Evolutionary conservation across 2,113 vertebrate genomes (phyloP), one percentile per base, ranked within the genome.

Genomic region (Phasianus colchicus): DNA sequence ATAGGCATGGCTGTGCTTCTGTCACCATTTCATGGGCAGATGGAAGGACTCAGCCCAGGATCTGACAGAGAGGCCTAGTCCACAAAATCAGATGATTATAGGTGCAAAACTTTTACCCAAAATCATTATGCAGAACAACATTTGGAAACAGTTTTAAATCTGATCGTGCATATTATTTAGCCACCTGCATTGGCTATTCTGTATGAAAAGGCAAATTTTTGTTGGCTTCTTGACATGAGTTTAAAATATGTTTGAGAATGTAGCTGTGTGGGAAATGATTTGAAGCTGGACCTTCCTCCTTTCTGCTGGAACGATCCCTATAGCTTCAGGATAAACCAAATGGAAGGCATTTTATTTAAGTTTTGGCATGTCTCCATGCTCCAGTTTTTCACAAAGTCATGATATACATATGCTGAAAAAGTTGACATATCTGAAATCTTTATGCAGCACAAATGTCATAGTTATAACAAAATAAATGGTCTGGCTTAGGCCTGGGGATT

Each of bases 291-390:
- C 47, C 20, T 83, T 91, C 82, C 77, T 95, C 58, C 45, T 76
- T 92, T 87, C 60, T 83, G 55, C 60, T 93, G 45, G 52, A 95
- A 52, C 30, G 71, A 89, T 52, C 55, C 52, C n/a, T 86, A 32
- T 29, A 30, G 75, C 72, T 93, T 86, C 72, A 92, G 55, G 75
- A 42, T 71, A 89, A 95, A 85, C 50, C 64, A 95, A 95, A 83
- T 47, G 34, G 75, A 91, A 95, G 57, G 32, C 29, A 88, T 95
- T 96, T 95, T 87, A 57, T 94, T 86, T 94, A 77, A 83, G 45
- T 7, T 85, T 52, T 95, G 86, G 79, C 69, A 90, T 78, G 21
- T 69, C 34, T 71, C 87, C 72, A 66, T 2, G 0, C 13, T 60
- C 14, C 34, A 48, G 9, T 89, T 83, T 83, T 89, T 96, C 85